Percentiles rank a stretch among this genome's conserved stretches.
These are phyloP conservation scores for Rhabdophis nuchalis DNA, from an alignment of 2,797 vertebrate species.

Conservation along the genomic window DNA sequence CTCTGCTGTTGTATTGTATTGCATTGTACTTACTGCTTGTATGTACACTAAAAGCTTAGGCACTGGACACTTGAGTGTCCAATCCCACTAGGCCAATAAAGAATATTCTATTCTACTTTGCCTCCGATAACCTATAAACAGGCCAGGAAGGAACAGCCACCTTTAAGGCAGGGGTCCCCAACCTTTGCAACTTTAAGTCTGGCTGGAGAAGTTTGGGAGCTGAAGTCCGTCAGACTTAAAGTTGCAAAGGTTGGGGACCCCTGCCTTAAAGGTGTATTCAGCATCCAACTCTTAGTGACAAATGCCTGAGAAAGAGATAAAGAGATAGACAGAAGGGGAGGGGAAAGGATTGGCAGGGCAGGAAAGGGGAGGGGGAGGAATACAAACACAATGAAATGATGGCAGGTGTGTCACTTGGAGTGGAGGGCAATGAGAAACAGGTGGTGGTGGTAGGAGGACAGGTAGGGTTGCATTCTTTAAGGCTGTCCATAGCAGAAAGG, in stretches of 20 bases:
- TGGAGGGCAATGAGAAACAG: neutral
- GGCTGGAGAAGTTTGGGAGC: too few species aligned
- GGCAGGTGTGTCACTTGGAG: neutral
- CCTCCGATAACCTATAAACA: neutral
- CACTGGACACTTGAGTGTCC: too few species aligned
- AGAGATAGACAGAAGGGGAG: neutral
- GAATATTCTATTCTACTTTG: neutral
- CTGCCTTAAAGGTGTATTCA: neutral
- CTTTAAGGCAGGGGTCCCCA: too few species aligned
- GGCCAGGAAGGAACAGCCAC: too few species aligned
- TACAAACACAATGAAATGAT: neutral
- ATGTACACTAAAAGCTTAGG: too few species aligned
- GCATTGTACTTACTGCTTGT: too few species aligned
- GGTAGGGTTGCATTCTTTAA: neutral
- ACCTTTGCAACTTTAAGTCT: too few species aligned
- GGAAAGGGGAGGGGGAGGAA: accelerated
- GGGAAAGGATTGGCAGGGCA: neutral
- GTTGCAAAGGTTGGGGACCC: too few species aligned
- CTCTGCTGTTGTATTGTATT: too few species aligned
- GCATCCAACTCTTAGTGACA: neutral
- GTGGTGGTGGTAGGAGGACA: neutral
- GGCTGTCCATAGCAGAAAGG: neutral
- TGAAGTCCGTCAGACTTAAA: too few species aligned
- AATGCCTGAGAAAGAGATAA: neutral
- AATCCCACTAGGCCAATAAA: too few species aligned